Base-by-base conservation (phyloP, 2,888 invertebrate species). In the Hemithea aestivaria region DNA sequence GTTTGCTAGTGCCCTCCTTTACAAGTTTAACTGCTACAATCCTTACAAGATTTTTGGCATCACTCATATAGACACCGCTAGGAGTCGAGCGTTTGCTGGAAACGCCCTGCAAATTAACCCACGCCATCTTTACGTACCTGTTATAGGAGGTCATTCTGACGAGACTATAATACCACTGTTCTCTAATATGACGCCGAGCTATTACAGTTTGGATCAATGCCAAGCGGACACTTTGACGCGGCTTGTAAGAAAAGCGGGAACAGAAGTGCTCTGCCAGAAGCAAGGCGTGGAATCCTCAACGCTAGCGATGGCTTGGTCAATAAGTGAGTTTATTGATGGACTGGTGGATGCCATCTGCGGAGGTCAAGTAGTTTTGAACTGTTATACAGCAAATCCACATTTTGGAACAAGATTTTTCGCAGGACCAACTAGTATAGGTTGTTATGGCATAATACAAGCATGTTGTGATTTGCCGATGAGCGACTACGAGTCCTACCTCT, bases 81-180 rank as follows among this genome's bases (percentile, higher is more conserved):
- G 80, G 40, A 53, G 62, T 11, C 63, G 62, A 36, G 38, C 62
- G 1, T 64, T 66, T 23, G 60, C 58, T 22, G 73, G 66, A 4
- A 61, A 57, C 16, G 53, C 54, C 21, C 53, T 80, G 3, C 48
- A 66, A 24, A 56, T 68, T 0, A 66, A 62, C 37, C 63, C 73
- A 7, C 29, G 44, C 7, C 45, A 57, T 10, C 33, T 81, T 11
- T 35, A 54, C 5, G 40, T 81, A 20, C 81, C 80, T 7, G 75
- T 80, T 0, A 68, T 81, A 8, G 76, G 81, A 31, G 81, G 79
- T 0, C 76, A 79, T 50, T 80, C 80, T 0, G 74, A 75, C 8
- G 62, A 74, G 1, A 77, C 79, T 1, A 66, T 78, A 21, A 55
- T 80, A 32, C 81, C 80, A 2, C 42, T 81, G 12, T 80, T 77